These are phyloP conservation scores for Platycheirus albimanus DNA, from an alignment of 2,888 invertebrate species.

Conservation along the genomic window DNA sequence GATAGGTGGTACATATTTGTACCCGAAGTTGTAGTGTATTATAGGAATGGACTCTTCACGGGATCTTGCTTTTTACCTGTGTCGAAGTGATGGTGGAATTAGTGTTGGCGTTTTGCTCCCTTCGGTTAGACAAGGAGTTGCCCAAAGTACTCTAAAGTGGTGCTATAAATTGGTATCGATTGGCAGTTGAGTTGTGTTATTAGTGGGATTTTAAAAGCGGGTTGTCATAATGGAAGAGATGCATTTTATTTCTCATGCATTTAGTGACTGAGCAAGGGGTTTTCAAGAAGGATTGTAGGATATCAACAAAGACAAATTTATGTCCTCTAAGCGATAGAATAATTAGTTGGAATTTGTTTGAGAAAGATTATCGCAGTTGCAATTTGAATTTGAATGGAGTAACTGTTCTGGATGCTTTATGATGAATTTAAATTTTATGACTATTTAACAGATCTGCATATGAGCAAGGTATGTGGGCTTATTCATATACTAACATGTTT, in stretches of 20 bases:
- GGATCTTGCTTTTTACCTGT: conserved; percentile 21
- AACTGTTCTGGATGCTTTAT: too few relatives aligned
- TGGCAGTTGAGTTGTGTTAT: conserved; percentile 67
- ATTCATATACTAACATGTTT: too few relatives aligned
- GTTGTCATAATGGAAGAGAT: conserved; percentile 54
- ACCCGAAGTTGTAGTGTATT: background rate
- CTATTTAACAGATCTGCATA: too few relatives aligned
- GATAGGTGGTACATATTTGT: conserved; percentile 18
- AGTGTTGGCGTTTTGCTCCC: conserved; percentile 29
- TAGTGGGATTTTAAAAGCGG: conserved; percentile 64
- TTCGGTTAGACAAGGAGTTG: conserved; percentile 63
- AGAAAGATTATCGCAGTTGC: too few relatives aligned
- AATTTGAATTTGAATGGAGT: too few relatives aligned
- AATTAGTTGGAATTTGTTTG: too few relatives aligned
- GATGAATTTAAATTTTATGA: too few relatives aligned
- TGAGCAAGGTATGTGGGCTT: too few relatives aligned
- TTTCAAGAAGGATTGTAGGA: background rate
- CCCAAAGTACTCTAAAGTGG: conserved; percentile 71
- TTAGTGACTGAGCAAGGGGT: background rate
- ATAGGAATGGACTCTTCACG: background rate
- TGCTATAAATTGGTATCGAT: conserved; percentile 68
- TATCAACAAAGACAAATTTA: background rate
- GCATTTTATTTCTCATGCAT: conserved; percentile 34
- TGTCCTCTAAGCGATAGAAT: too few relatives aligned
- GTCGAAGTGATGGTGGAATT: conserved; percentile 5